A percentile compares a stretch with the other conserved stretches of the same genome.
Conservation (phyloP, 2,888 invertebrate genomes). For the Tetanocera ferruginea region DNA sequence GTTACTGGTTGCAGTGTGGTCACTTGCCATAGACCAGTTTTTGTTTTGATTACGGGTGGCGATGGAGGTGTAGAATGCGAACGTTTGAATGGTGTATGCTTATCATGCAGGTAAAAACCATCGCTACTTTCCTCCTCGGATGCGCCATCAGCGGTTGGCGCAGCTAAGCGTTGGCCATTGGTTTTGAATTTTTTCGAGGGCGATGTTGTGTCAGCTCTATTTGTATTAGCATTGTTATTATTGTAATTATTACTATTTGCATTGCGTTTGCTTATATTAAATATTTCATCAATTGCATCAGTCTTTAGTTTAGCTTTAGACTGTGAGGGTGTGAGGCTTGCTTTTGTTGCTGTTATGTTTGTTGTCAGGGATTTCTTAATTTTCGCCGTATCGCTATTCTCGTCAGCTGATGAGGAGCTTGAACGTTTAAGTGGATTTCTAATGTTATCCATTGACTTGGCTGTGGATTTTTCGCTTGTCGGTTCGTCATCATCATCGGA, state of each 20-base stretch:
- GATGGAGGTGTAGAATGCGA: conserved; percentile 64
- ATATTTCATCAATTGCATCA: conserved; percentile 64
- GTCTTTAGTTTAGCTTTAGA: conserved; percentile 57
- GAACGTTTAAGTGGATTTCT: conserved; percentile 56
- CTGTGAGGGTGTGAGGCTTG: conserved; percentile 34
- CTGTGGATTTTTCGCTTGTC: conserved; percentile 18
- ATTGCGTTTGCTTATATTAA: conserved; percentile 52
- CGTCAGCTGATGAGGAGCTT: conserved; percentile 49
- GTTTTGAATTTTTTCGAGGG: conserved; percentile 48
- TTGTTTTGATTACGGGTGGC: conserved; percentile 67
- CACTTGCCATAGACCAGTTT: conserved; percentile 67
- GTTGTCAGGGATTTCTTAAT: conserved; percentile 45
- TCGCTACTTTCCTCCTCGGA: conserved; percentile 42
- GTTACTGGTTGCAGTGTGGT: conserved; percentile 56
- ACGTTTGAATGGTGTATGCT: conserved; percentile 48
- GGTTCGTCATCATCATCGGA: conserved; percentile 66
- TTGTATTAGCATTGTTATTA: conserved; percentile 29
- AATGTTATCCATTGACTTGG: conserved; percentile 40
- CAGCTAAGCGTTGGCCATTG: conserved; percentile 42
- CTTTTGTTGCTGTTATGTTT: conserved; percentile 34
- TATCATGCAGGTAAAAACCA: conserved; percentile 20
- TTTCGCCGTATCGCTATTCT: conserved; percentile 48
- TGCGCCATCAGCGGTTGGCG: conserved; percentile 45
- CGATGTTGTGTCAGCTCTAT: conserved; percentile 23
- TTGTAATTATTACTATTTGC: conserved; percentile 40